Percentiles rank a stretch among this genome's conserved stretches.
Conservation (phyloP, 2,113 vertebrate genomes). For the Pseudorasbora parva region DNA sequence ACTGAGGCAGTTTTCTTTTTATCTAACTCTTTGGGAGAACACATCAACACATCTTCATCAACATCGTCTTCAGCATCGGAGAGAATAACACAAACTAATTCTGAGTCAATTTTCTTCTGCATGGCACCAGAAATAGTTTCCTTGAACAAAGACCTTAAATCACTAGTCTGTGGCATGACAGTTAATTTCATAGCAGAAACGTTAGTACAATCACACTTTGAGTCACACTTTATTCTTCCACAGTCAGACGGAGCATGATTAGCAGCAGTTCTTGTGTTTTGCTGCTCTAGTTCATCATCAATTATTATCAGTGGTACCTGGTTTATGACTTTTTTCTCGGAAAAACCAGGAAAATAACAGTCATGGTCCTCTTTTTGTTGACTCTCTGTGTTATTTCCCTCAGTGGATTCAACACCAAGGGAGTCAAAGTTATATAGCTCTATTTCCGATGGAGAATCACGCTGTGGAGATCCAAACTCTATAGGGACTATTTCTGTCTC, state of each 20-base stretch:
- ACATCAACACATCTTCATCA: conserved; percentile 1
- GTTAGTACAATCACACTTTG: background rate
- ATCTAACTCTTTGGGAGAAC: background rate
- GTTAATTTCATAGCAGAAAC: background rate
- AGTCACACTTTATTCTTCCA: background rate
- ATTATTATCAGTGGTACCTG: background rate
- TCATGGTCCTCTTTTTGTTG: background rate
- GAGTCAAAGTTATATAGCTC: background rate
- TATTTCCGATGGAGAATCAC: background rate
- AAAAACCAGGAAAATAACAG: background rate
- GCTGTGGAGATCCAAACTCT: background rate
- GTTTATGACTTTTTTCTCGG: background rate
- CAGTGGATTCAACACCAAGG: background rate
- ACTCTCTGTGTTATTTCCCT: background rate
- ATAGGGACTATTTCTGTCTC: conserved; percentile 30
- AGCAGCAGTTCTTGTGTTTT: background rate
- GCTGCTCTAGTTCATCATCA: conserved; percentile 12
- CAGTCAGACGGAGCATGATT: background rate
- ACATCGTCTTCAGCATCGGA: conserved; percentile 32
- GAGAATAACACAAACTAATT: conserved; percentile 20
- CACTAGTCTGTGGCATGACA: background rate
- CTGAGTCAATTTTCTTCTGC: background rate
- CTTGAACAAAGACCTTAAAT: background rate
- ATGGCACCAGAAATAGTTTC: background rate
- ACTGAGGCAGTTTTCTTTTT: background rate